Evolutionary conservation across 2,888 invertebrate genomes (phyloP).

Genomic region (Panorpa germanica): DNA sequence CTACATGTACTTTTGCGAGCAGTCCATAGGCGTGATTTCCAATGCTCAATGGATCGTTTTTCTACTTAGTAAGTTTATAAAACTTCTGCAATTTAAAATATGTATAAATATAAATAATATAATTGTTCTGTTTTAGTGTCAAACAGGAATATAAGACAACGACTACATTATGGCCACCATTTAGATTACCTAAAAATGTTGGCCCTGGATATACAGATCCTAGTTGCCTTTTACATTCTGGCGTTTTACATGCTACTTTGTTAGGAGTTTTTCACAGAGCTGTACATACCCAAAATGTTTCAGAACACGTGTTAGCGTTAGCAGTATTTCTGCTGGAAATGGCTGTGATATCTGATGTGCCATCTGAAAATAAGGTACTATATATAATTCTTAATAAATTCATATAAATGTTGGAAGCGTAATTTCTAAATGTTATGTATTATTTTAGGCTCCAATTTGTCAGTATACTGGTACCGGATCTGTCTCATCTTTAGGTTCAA

Average conservation of each 20-base stretch:
- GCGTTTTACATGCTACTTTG: constrained; percentile 29
- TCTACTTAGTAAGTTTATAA: constrained; percentile 55
- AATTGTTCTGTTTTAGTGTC: constrained; percentile 26
- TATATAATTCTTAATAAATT: too few species aligned
- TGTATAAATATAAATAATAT: constrained; percentile 1
- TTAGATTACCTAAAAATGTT: constrained; percentile 46
- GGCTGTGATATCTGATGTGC: constrained; percentile 36
- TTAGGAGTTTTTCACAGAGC: constrained; percentile 74
- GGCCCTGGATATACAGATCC: constrained; percentile 49
- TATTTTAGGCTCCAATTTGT: too few species aligned
- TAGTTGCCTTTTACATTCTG: constrained; percentile 21
- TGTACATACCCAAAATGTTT: constrained; percentile 49
- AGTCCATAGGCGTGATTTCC: constrained; percentile 83
- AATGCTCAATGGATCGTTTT: constrained; percentile 85
- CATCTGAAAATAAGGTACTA: constrained; percentile 16
- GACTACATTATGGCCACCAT: constrained; percentile 62
- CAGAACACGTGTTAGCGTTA: constrained; percentile 78
- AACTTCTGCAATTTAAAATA: too few species aligned
- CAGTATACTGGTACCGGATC: too few species aligned
- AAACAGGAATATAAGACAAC: constrained; percentile 38
- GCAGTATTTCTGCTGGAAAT: constrained; percentile 75
- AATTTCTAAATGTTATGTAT: too few species aligned
- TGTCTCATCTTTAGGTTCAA: too few species aligned
- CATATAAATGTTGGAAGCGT: too few species aligned
- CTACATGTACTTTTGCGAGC: constrained; percentile 80